Evolutionary conservation across 2,888 invertebrate species (phyloP), one percentile per base, ranked within the genome.

Genomic region (Aricia artaxerxes): DNA sequence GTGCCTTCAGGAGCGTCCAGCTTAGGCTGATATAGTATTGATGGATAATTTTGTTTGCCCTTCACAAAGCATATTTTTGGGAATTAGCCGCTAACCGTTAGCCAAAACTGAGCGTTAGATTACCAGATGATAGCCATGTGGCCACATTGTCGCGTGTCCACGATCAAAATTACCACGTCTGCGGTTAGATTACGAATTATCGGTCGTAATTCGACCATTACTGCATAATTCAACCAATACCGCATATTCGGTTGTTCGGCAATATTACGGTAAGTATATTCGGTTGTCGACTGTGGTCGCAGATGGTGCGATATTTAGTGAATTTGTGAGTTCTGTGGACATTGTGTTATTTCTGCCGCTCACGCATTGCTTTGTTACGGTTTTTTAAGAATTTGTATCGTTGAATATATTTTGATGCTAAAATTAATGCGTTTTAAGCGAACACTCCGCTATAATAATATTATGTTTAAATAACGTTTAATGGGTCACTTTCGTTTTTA

Each of bases 111-210:
- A 35, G 35, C 69, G 13, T 4, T 38, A 38, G 11, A 69, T 69
- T 69, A 69, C 35, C 69, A 38, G 35, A 69, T 69, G 64, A 64
- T 64, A 69, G 69, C 69, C 69, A 69, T 69, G 35, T 69, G 69
- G 69, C 69, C 69, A 35, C 69, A 69, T 57, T 49, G 73, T 78
- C 73, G 73, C 78, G 73, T 78, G 78, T 73, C 78, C 82, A 82
- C 81, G 78, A 79, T 80, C 81, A 81, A 81, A 82, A 82, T 82
- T 81, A 81, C 78, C 53, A 69, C 81, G 80, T 81, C 78, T 83
- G 83, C 81, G 84, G 84, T 83, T 88, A 85, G 82, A 86, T 88
- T 84, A 82, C 83, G 87, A 88, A 91, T 93, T 92, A 90, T 91
- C 83, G 91, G 92, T 92, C 82, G 86, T 82, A 83, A 82, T 85